A percentile compares a stretch with the other conserved stretches of the same genome.
Conservation (phyloP, 2,797 vertebrate genomes). For the Phoeniculus purpureus region DNA sequence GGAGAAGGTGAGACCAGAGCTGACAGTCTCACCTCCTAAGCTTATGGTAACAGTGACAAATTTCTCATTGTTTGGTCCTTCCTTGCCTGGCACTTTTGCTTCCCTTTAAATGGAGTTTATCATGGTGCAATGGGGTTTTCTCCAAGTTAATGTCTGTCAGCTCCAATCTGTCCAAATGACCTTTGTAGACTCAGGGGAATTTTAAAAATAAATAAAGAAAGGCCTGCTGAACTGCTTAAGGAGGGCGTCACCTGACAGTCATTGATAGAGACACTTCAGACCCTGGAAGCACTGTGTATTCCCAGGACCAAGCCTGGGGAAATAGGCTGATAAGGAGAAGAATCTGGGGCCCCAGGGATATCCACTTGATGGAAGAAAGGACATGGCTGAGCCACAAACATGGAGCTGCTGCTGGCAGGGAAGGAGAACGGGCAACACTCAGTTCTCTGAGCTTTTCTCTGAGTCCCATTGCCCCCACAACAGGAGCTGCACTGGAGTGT, state of each 20-base stretch:
- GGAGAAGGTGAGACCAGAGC: slow-evolving; percentile 1
- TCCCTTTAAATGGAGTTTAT: slow-evolving; percentile 65
- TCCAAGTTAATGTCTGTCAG: slow-evolving; percentile 89
- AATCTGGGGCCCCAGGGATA: neutral
- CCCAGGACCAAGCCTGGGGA: slow-evolving; percentile 39
- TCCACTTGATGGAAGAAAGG: neutral
- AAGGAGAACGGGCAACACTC: neutral
- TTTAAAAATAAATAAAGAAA: slow-evolving; percentile 72
- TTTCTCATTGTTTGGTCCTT: slow-evolving; percentile 40
- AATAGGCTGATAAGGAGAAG: slow-evolving; percentile 4
- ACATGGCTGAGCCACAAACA: neutral
- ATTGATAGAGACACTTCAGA: slow-evolving; percentile 74
- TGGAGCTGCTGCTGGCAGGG: neutral
- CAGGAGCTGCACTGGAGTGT: neutral
- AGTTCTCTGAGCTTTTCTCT: neutral
- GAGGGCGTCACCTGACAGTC: slow-evolving; percentile 72
- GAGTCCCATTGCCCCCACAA: no score
- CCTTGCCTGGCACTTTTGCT: slow-evolving; percentile 55
- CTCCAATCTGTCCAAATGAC: slow-evolving; percentile 85
- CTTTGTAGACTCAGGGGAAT: slow-evolving; percentile 72
- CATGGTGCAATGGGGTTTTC: slow-evolving; percentile 75
- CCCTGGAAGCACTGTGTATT: slow-evolving; percentile 46
- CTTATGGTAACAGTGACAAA: slow-evolving; percentile 34
- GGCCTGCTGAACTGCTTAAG: slow-evolving; percentile 60
- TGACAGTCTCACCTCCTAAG: slow-evolving; percentile 26